phyloP scores from a whole-genome alignment of 1,140 invertebrate species.

The Danaus melanippus region DNA sequence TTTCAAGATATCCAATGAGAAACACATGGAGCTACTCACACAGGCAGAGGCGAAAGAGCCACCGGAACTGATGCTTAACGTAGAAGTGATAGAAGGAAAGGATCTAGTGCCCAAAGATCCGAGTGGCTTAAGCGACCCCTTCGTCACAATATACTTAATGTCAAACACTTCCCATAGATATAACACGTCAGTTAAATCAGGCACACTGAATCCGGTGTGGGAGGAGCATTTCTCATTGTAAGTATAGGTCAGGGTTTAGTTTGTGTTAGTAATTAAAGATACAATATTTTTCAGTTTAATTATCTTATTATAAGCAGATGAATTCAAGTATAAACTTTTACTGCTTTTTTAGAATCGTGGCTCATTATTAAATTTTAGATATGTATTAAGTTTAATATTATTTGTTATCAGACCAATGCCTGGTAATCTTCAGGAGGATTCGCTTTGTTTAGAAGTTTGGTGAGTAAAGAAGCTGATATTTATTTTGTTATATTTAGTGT shows the following conservation, averaged over 20 bases:
- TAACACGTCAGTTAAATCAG: conserved; percentile 92
- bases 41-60: conserved; percentile 84
- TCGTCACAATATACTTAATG: conserved; percentile 87
- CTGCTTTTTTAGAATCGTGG: too few relatives aligned
- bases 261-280: too few relatives aligned
- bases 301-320: too few relatives aligned
- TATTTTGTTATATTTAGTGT: too few relatives aligned
- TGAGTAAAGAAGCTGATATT: conserved; percentile 44
- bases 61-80: conserved; percentile 92
- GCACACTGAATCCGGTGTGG: conserved; percentile 93
- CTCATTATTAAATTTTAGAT: neutral
- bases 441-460: conserved; percentile 82
- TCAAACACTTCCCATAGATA: conserved; percentile 83
- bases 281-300: too few relatives aligned
- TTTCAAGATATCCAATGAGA: conserved; percentile 86
- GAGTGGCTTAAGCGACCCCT: conserved; percentile 96
- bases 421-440: conserved; percentile 77
- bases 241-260: conserved; percentile 64
- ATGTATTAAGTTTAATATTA: conserved; percentile 9
- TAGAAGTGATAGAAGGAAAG: conserved; percentile 93
- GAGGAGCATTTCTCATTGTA: conserved; percentile 98
- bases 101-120: conserved; percentile 95
- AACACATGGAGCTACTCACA: conserved; percentile 79
- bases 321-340: too few relatives aligned
- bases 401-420: conserved; percentile 74